phyloP scores from a whole-genome alignment of 2,888 invertebrate species.

The Hipparchia sbordonii region DNA sequence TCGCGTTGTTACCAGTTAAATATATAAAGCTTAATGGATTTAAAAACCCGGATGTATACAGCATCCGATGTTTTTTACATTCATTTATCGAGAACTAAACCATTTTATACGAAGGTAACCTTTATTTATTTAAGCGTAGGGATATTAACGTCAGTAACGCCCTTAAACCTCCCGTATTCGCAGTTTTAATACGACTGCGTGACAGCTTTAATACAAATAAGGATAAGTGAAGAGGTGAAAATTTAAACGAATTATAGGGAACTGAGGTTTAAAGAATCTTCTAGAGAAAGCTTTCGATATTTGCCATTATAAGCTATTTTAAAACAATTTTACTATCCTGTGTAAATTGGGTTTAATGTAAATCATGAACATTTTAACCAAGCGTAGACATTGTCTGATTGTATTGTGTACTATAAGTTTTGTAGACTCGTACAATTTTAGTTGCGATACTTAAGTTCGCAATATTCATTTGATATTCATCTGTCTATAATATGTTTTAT shows the following conservation, averaged over 20 bases:
- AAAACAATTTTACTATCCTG: not conserved
- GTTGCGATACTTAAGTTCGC: too few relatives aligned
- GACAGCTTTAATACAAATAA: constrained; percentile 37
- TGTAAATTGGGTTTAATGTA: too few relatives aligned
- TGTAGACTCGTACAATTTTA: too few relatives aligned
- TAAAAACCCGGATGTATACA: constrained; percentile 23
- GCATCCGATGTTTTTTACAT: constrained; percentile 29
- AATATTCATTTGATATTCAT: too few relatives aligned
- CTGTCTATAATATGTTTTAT: too few relatives aligned
- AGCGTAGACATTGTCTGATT: too few relatives aligned
- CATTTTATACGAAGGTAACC: constrained; percentile 34
- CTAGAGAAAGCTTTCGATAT: not conserved
- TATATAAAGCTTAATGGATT: constrained; percentile 8
- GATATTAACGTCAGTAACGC: constrained; percentile 42
- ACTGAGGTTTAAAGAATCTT: not conserved
- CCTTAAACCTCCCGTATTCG: constrained; percentile 44
- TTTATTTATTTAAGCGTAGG: constrained; percentile 41
- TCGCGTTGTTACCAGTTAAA: constrained; percentile 14
- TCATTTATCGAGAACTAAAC: constrained; percentile 35
- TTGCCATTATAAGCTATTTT: not conserved
- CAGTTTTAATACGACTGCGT: constrained; percentile 41
- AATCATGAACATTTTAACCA: too few relatives aligned
- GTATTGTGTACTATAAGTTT: too few relatives aligned
- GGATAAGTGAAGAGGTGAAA: constrained; percentile 10
- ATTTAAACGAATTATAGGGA: not conserved